phyloP scores from a whole-genome alignment of 2,113 vertebrate genomes.

The Chloebia gouldiae region DNA sequence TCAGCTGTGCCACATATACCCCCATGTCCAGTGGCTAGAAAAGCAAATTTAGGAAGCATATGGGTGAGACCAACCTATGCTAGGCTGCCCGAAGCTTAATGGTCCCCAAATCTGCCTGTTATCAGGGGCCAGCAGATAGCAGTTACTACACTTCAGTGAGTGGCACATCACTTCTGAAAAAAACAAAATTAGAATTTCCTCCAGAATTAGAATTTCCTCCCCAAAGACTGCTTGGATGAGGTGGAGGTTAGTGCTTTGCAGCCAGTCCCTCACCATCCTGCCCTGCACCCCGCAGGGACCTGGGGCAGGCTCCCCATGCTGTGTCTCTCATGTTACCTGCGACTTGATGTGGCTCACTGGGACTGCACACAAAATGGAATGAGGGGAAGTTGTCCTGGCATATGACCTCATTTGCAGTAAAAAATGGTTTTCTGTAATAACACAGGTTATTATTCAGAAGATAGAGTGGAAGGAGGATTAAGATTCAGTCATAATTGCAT shows the following conservation, averaged over 20 bases:
- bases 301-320: accelerated
- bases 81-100: background rate
- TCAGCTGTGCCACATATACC: background rate
- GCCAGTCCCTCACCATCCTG: background rate
- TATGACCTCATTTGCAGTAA: background rate
- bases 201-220: background rate
- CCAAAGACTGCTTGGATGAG: background rate
- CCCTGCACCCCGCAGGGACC: accelerated
- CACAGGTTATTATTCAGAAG: background rate
- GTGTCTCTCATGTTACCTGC: background rate
- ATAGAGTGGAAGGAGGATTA: background rate
- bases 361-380: background rate
- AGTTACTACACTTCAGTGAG: background rate
- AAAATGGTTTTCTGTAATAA: background rate
- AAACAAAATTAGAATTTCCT: background rate
- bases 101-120: background rate
- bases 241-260: background rate
- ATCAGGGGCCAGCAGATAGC: background rate
- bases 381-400: background rate
- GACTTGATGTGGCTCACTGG: background rate
- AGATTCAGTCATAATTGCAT: background rate
- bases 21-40: too few relatives aligned
- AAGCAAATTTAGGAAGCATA: background rate
- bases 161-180: background rate
- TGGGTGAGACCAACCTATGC: background rate